These are phyloP conservation scores for Sternotherus odoratus DNA, from an alignment of 2,797 vertebrate species.

Conservation along the genomic window DNA sequence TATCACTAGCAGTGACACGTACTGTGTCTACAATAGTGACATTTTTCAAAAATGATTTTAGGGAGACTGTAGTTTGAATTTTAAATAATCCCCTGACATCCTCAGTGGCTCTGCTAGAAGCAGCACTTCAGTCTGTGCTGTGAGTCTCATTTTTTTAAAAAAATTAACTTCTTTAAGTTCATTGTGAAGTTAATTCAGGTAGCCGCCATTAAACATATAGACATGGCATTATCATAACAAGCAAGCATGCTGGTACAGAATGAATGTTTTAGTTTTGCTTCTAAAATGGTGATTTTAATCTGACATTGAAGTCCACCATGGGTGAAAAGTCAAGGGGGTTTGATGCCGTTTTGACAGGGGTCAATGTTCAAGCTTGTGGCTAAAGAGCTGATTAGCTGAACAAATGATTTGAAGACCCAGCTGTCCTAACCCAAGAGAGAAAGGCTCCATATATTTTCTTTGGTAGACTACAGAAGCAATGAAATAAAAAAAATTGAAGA, in stretches of 20 bases:
- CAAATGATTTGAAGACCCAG: not conserved
- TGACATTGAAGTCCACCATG: not conserved
- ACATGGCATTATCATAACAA: not conserved
- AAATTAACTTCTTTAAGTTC: not conserved
- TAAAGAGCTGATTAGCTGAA: not conserved
- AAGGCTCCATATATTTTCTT: not conserved
- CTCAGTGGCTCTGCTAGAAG: not conserved
- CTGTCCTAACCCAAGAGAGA: not conserved
- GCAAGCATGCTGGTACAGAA: not conserved
- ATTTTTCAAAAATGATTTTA: not conserved
- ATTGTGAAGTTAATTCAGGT: not conserved
- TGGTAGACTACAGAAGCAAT: not conserved
- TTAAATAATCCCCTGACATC: not conserved
- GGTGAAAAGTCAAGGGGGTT: not conserved
- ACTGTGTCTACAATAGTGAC: not conserved
- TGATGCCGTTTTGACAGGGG: not conserved
- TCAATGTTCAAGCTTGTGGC: not conserved
- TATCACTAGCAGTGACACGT: not conserved
- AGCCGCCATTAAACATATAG: not conserved
- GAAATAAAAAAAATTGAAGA: not conserved
- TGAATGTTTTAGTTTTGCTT: not conserved
- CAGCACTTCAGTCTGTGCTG: not conserved
- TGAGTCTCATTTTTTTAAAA: accelerated
- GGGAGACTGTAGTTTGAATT: not conserved
- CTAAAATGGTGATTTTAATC: not conserved